phyloP scores from a whole-genome alignment of 2,888 invertebrate species.

The Caenorhabditis sp. region DNA sequence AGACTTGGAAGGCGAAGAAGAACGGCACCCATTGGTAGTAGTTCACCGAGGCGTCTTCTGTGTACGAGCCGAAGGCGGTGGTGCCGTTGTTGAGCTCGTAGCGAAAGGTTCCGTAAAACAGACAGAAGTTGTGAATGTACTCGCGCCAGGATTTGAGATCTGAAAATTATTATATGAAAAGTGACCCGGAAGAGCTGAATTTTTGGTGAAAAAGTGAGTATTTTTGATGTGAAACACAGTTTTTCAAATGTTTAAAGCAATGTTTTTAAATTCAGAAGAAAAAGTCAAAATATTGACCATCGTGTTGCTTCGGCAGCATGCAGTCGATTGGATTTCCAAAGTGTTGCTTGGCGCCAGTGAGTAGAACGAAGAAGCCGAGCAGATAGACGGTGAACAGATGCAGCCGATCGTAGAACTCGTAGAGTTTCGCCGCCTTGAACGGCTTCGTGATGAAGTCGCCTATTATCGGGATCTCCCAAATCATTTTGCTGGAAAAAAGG shows the following conservation, averaged over 20 bases:
- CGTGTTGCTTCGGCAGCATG: conserved; percentile 59
- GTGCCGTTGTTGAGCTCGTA: conserved; percentile 40
- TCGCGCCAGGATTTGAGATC: conserved; percentile 59
- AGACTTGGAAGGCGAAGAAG: conserved; percentile 65
- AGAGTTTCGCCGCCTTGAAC: conserved; percentile 54
- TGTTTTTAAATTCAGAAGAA: not conserved
- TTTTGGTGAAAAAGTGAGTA: too few relatives aligned
- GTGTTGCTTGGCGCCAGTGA: conserved; percentile 65
- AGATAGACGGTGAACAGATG: conserved; percentile 57
- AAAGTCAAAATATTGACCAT: conserved; percentile 35
- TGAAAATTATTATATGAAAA: too few relatives aligned
- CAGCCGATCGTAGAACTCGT: conserved; percentile 64
- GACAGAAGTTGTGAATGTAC: conserved; percentile 63
- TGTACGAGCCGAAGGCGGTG: conserved; percentile 37
- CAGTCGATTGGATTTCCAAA: conserved; percentile 71
- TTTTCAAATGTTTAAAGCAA: too few relatives aligned
- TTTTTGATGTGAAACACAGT: too few relatives aligned
- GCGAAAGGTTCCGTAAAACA: conserved; percentile 66
- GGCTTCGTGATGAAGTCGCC: conserved; percentile 56
- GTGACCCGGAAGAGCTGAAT: too few relatives aligned
- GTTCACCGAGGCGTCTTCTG: conserved; percentile 32
- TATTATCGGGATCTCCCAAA: conserved; percentile 61
- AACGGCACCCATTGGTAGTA: conserved; percentile 71
- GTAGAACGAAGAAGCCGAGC: conserved; percentile 57
- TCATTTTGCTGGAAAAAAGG: conserved; percentile 43